phyloP scores from a whole-genome alignment of 2,888 invertebrate genomes.

The Melitaea athalia region DNA sequence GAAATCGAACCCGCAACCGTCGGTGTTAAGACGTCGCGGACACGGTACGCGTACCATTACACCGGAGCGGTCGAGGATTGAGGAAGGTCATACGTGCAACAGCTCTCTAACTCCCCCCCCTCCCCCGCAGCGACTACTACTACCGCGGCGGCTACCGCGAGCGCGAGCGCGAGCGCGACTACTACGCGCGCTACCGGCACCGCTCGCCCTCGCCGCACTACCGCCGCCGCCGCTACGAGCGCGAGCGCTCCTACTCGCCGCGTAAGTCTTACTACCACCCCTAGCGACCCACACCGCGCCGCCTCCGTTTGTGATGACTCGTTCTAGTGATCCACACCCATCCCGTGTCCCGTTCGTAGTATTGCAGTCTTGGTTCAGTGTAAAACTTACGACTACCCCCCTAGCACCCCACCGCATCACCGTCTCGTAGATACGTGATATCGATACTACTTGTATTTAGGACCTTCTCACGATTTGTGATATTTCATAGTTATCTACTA shows the following conservation, averaged over 20 bases:
- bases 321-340: too few species aligned
- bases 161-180: conserved; percentile 79
- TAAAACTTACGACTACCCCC: not conserved
- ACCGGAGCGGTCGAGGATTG: too few species aligned
- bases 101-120: not conserved
- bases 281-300: conserved; percentile 33
- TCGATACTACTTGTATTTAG: not conserved
- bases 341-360: too few species aligned
- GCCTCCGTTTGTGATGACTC: not conserved
- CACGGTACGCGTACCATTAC: too few species aligned
- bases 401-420: not conserved
- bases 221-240: conserved; percentile 86
- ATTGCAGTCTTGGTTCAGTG: too few species aligned
- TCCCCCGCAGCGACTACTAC: conserved; percentile 55
- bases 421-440: too few species aligned
- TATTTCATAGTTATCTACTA: not conserved
- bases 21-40: too few species aligned
- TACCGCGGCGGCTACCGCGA: conserved; percentile 79
- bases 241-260: conserved; percentile 91
- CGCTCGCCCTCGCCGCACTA: conserved; percentile 89
- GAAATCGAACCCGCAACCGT: too few species aligned
- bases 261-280: conserved; percentile 84
- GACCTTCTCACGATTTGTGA: conserved; percentile 5
- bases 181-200: conserved; percentile 81
- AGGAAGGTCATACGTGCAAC: too few species aligned